Base-by-base conservation (phyloP, 1,140 invertebrate species). In the Protaetia brevitarsis region DNA sequence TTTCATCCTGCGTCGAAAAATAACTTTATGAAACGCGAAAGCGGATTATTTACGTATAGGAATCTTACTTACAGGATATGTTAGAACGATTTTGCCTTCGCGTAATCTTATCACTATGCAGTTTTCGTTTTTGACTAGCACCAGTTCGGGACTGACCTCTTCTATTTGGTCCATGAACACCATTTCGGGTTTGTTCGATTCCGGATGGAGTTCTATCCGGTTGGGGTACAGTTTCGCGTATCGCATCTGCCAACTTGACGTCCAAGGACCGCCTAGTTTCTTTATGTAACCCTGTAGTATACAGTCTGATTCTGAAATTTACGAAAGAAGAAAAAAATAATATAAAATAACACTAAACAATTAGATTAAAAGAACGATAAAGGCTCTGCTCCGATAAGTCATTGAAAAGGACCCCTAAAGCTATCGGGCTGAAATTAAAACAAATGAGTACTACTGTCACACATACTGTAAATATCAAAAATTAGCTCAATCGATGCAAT, bases 221-320 rank as follows among this genome's bases (percentile, higher is more conserved):
- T 96, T 96, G 6, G 94, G 93, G 80, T 97, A 97, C 7, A 97
- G 80, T 79, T 96, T 96, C 0, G 94, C 95, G 75, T 98, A 98
- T 67, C 94, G 88, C 10, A 95, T 97, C 82, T 97, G 95, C 95
- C 96, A 98, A 8, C 93, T 90, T 45, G 94, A 95, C 1, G 94
- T 93, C 82, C 99, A 99, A 10, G 97, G 96, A 45, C 97, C 97
- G 31, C 97, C 97, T 57, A 99, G 83, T 82, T 99, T 99, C 79
- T 99, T 97, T 30, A 99, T 95, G 77, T 99, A 99, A 23, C 98
- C 98, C 79, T 99, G 97, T 63, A 99, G 86, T 78, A 99, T 99
- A 79, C 97, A 99, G 80, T 99, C 97, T 4, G 97, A 98, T 82
- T 95, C 95, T 94, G 78, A 31, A 83, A 80, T 65, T 13, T 13